Evolutionary conservation across 1,140 invertebrate species (phyloP).

Genomic region (Sitobion miscanthi): DNA sequence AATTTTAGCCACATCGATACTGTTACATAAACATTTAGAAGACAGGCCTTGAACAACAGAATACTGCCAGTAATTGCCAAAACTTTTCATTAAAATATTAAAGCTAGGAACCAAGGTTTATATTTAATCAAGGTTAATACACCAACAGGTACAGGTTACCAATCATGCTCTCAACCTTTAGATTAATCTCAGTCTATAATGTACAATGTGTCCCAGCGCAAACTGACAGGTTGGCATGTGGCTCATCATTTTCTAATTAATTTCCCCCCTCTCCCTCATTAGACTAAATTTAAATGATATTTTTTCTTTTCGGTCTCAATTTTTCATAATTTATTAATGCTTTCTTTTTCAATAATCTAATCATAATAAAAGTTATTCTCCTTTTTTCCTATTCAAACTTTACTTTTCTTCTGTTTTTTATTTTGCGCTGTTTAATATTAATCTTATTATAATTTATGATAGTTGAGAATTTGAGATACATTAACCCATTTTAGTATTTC

Average conservation of each 20-base stretch:
- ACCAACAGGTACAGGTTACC: neutral
- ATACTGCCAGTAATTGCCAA: neutral
- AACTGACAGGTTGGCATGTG: too few species aligned
- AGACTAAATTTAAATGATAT: neutral
- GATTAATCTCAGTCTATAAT: too few species aligned
- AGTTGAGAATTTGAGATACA: too few species aligned
- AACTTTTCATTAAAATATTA: neutral
- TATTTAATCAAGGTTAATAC: neutral
- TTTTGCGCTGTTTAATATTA: neutral
- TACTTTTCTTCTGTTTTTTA: neutral
- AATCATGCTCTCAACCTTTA: neutral
- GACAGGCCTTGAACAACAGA: neutral
- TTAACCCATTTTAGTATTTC: neutral
- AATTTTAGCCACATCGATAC: neutral
- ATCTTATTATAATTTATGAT: too few species aligned
- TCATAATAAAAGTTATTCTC: neutral
- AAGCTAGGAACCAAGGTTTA: neutral
- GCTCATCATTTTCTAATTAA: neutral
- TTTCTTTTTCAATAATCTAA: neutral
- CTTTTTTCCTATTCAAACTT: neutral
- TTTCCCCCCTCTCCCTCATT: neutral
- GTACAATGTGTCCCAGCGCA: too few species aligned
- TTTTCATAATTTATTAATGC: neutral
- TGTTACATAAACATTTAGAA: neutral
- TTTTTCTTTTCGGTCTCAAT: neutral